These are phyloP conservation scores for Microcebus ravelobensis DNA, from an alignment of 2,113 vertebrate genomes.

Conservation along the genomic window DNA sequence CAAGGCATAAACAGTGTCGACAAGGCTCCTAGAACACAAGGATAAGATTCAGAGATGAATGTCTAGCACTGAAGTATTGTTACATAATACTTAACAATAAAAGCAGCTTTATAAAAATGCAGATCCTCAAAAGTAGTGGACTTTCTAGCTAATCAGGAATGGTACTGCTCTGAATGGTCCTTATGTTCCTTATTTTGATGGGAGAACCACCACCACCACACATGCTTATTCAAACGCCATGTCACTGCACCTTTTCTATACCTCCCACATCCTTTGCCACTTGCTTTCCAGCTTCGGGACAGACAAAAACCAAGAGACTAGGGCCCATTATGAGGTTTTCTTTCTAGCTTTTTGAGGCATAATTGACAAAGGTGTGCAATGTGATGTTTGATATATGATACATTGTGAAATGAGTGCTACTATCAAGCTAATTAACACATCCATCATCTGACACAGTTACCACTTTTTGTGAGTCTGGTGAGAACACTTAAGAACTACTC, in stretches of 20 bases:
- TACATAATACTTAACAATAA: conserved; percentile 14
- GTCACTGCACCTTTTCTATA: neutral
- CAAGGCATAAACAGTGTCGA: conserved; percentile 98
- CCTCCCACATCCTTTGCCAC: neutral
- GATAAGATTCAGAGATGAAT: neutral
- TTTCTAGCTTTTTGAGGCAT: neutral
- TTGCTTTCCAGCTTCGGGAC: neutral
- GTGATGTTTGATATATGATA: neutral
- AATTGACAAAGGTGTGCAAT: neutral
- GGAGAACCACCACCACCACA: neutral
- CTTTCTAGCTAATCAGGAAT: neutral
- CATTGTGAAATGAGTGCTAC: neutral
- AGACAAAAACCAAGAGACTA: neutral
- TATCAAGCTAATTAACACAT: neutral
- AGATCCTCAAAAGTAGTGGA: neutral
- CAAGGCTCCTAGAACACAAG: conserved; percentile 92
- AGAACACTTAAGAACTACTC: neutral
- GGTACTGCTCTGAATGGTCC: neutral
- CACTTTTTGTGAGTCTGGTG: neutral
- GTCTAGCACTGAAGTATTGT: neutral
- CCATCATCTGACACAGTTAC: neutral
- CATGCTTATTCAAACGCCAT: neutral
- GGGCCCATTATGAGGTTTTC: neutral
- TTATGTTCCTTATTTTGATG: neutral
- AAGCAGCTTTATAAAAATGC: neutral